Evolutionary conservation across 2,888 invertebrate species (phyloP), one percentile per base, ranked within the genome.

Genomic region (Xylophagus ater): DNA sequence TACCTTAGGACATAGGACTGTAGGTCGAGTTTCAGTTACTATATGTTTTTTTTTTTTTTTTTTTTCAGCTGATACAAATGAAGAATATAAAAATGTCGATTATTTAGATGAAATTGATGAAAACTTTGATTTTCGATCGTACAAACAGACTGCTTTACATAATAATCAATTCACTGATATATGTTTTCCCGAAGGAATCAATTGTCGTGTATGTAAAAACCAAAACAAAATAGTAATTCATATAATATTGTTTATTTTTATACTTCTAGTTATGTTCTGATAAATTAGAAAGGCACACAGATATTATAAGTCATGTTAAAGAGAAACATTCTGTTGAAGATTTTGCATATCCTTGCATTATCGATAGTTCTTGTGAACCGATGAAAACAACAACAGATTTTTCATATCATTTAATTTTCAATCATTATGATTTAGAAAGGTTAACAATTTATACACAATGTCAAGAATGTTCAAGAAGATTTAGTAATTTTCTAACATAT

Each of bases 381-480:
- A 21, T 55, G 2, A 20, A 43, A 5, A 49, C 49, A 2, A 36
- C 42, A n/a, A 44, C 51, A 9, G 45, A 37, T 5, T 37, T 62
- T 26, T 55, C 61, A 3, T 49, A 53, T 43, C 63, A 62, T 48
- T 40, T 63, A 35, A 52, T 61, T 1, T 40, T 59, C 4, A 44
- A 51, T 17, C 62, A 62, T 38, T 57, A 55, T 4, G 52, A 57
- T 14, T 46, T 50, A 6, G 30, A 47, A n/a, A 21, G n/a, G 50
- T 50, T 46, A 4, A 31, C 33, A 8, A 31, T 41, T 8, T 37
- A 21, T 29, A 28, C 31, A 4, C 26, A 39, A 41, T 62, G 62
- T 31, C 53, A 56, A 3, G 55, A 57, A 24, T 62, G 62, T 33
- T 48, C 48, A 10, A 51, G 55, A 41, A 51, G 53, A 3, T 62